These are phyloP conservation scores for Elysia chlorotica DNA, from an alignment of 1,140 invertebrate species.

Conservation along the genomic window DNA sequence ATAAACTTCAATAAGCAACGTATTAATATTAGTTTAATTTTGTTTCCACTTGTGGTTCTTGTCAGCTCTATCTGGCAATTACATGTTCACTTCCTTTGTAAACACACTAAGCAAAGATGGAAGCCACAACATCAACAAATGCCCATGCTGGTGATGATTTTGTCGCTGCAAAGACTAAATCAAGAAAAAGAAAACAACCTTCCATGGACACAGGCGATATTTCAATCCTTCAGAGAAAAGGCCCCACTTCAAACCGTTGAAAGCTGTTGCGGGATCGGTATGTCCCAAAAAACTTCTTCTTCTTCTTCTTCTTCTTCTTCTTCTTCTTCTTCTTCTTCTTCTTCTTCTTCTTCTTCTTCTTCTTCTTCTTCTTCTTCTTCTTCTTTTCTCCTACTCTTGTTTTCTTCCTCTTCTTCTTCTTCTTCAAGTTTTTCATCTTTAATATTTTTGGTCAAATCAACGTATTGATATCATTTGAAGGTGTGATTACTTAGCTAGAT, in stretches of 20 bases:
- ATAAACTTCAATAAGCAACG: too few relatives aligned
- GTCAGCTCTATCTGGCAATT: not conserved
- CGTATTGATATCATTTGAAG: not conserved
- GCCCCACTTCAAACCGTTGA: slow-evolving; percentile 18
- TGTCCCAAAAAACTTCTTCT: not conserved
- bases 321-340: not conserved
- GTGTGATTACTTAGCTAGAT: too few relatives aligned
- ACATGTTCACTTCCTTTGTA: not conserved
- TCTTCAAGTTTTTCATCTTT: not conserved
- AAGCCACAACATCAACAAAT: not conserved
- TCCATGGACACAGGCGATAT: slow-evolving; percentile 22
- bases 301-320: not conserved
- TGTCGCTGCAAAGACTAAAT: slow-evolving; percentile 15
- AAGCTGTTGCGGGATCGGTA: slow-evolving; percentile 12
- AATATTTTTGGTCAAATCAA: not conserved
- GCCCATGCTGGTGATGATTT: slow-evolving; percentile 1
- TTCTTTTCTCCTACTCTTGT: too few relatives aligned
- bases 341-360: not conserved
- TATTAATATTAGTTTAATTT: too few relatives aligned
- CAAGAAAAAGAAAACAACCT: slow-evolving; percentile 20
- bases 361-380: not conserved
- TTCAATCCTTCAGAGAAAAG: slow-evolving; percentile 13
- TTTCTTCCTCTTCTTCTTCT: not conserved
- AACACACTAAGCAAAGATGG: slow-evolving; percentile 5
- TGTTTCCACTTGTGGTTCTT: not conserved